Conservation (phyloP, 2,113 vertebrate species). For the Nibea coibor region DNA sequence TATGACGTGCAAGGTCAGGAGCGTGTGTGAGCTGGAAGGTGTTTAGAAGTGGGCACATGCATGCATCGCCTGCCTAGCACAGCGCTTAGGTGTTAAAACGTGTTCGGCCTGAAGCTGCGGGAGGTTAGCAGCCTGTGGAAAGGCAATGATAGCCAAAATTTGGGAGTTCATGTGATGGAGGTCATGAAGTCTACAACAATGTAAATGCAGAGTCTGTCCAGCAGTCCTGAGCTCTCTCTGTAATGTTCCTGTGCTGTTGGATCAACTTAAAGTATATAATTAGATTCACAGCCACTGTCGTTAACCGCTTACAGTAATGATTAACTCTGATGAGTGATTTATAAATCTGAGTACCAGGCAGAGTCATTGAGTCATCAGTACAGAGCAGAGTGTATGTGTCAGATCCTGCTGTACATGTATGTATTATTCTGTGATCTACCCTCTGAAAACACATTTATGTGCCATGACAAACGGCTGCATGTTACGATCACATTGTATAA, state of each 20-base stretch:
- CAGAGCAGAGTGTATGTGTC: too few species aligned
- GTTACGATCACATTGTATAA: not conserved
- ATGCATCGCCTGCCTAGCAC: constrained; percentile 51
- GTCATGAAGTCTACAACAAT: not conserved
- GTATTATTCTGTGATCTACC: not conserved
- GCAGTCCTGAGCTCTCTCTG: not conserved
- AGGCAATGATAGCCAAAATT: constrained; percentile 32
- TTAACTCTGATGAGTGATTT: too few species aligned
- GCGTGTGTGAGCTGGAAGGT: constrained; percentile 28
- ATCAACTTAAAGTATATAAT: not conserved
- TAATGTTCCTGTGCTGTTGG: not conserved
- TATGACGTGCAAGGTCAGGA: constrained; percentile 62
- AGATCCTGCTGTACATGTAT: too few species aligned
- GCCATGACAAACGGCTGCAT: not conserved
- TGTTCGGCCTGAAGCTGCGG: constrained; percentile 22
- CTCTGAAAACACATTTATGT: not conserved
- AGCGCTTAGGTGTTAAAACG: not conserved
- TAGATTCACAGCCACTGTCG: not conserved
- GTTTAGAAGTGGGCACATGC: constrained; percentile 49
- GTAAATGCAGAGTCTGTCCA: not conserved
- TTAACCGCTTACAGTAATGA: not conserved
- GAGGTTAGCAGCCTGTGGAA: constrained; percentile 27
- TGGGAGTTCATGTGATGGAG: constrained; percentile 6
- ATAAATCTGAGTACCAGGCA: not conserved
- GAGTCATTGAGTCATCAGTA: not conserved